Evolutionary conservation across 2,113 vertebrate genomes (phyloP), one percentile per base, ranked within the genome.

Genomic region (Lutjanus erythropterus): DNA sequence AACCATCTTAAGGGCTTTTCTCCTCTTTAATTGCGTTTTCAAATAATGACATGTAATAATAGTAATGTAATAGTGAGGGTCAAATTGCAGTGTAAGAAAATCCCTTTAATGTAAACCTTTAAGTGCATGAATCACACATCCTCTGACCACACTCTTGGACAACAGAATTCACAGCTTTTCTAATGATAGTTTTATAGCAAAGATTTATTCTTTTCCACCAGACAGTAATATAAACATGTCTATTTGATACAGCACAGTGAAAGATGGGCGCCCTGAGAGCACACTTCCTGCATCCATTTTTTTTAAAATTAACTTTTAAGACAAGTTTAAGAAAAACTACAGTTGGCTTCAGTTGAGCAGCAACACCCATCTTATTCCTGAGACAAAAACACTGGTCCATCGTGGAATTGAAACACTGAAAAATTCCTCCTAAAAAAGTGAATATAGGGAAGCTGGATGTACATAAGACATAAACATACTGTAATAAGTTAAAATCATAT

Each of bases 151-250:
- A 44, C 21, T 1, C 1, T 0, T 42, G 27, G 33, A 52, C 21
- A 9, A 49, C 23, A 71, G 5, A 79, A 55, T 44, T 49, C 39
- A 66, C 18, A 8, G n/a, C 27, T 58, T 76, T 46, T 50, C n/a
- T 50, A 42, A 27, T 65, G 53, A 65, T 1, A 0, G 64, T 85
- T 91, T 83, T 81, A 47, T 89, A 88, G 52, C 71, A 92, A 91
- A 91, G 71, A 78, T 89, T 86, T 87, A 85, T 87, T 91, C 71
- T 39, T 69, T 65, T 50, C 39, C 71, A 80, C 42, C 60, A 70
- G 65, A 88, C 73, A 35, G 56, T 74, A 49, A 87, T 85, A 86
- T 79, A 85, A 88, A 91, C 81, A 80, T 71, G 75, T 89, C 18
- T 33, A 15, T 83, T 84, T 75, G 75, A 88, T 64, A 86, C 50